Base-by-base conservation (phyloP, 2,113 vertebrate species). In the Eupsittula cactorum region DNA sequence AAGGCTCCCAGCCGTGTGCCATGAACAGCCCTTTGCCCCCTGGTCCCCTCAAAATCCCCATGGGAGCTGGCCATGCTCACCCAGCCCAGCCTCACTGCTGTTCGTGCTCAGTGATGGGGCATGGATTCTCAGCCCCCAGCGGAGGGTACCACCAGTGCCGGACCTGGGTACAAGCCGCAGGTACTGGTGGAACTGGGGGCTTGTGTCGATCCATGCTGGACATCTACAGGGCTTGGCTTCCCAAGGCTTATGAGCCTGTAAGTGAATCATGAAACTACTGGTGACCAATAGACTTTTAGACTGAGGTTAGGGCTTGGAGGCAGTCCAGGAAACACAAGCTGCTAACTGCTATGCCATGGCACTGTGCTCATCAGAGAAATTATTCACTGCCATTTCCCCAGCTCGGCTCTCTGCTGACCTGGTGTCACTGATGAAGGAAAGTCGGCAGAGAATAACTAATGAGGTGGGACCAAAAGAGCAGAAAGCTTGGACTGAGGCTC, bases 41-140 rank as follows among this genome's bases (percentile, higher is more conserved):
- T 10, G 0, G 10, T 44, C 31, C 42, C 37, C 35, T 25, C 17
- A 10, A 59, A 81, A 67, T 15, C 24, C n/a, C 15, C 1, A 0
- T 4, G 27, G 47, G 25, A 82, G 33, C 24, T 3, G 4, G 21
- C 8, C 0, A 0, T 20, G 10, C 67, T 73, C 1, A 0, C 7
- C 13, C 74, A 42, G 37, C 25, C 14, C 50, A 73, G 39, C 35
- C 47, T 76, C 0, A 0, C 7, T 37, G 31, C 16, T 49, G 9
- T 17, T 46, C 1, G 0, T 11, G 15, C 25, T 59, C 17, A n/a
- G 39, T 17, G 79, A 53, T 10, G 24, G 55, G 41, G 64, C 59
- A 50, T 1, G 10, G 46, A 64, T 47, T 53, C 75, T 53, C 35
- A 35, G 16, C 4, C 29, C 24, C 4, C 2, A 4, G 31, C 1